These are phyloP conservation scores for Gambelia wislizenii DNA, from an alignment of 2,797 vertebrate genomes.

Conservation along the genomic window DNA sequence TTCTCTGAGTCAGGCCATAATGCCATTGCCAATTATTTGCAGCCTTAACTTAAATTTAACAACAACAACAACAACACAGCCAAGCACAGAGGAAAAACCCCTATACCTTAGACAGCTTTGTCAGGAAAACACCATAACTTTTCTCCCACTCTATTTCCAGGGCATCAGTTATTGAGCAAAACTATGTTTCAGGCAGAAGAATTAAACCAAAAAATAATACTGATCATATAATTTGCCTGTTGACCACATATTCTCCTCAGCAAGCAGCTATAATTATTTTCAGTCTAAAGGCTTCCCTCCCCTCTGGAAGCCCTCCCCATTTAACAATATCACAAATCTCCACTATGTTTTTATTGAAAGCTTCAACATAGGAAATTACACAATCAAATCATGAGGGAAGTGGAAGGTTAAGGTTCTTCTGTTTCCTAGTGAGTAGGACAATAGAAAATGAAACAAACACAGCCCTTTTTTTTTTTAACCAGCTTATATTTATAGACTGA, in stretches of 20 bases:
- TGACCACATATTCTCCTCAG: constrained; percentile 42
- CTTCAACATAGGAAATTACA: constrained; percentile 71
- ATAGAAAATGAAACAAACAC: neutral
- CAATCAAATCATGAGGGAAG: constrained; percentile 71
- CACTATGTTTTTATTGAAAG: constrained; percentile 68
- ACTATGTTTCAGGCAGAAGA: constrained; percentile 6
- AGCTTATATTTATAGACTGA: neutral
- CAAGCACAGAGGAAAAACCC: neutral
- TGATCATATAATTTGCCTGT: constrained; percentile 49
- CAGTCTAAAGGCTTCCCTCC: constrained; percentile 60
- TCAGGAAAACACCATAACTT: neutral
- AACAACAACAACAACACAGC: neutral
- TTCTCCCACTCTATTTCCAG: neutral
- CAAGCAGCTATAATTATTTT: constrained; percentile 63
- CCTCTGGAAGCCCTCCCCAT: constrained; percentile 68
- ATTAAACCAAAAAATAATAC: constrained; percentile 56
- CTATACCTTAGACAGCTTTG: neutral
- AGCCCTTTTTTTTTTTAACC: neutral
- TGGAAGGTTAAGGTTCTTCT: constrained; percentile 74
- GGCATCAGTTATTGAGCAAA: constrained; percentile 29
- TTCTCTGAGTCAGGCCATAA: too few relatives aligned
- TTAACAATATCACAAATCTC: constrained; percentile 56
- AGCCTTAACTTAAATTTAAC: neutral
- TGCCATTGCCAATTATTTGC: neutral
- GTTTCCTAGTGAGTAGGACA: constrained; percentile 57